Conservation (phyloP, 2,888 invertebrate species). For the Tetranychus truncatus region DNA sequence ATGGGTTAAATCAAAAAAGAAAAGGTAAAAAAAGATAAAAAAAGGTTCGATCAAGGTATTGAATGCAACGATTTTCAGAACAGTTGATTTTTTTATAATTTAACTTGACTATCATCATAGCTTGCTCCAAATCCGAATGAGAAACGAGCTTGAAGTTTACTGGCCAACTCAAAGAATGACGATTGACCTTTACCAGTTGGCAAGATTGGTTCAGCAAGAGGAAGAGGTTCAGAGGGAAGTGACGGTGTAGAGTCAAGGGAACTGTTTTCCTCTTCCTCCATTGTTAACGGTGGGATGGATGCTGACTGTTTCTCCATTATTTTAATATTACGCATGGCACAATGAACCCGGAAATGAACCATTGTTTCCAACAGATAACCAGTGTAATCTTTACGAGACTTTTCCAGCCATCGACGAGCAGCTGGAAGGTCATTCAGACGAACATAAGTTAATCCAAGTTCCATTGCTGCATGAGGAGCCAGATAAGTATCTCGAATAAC, state of each 20-base stretch:
- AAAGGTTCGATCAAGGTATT: too few species aligned
- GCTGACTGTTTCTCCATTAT: slow-evolving; percentile 5
- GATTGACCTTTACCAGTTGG: neutral
- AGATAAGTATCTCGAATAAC: slow-evolving; percentile 17
- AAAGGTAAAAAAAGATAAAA: neutral
- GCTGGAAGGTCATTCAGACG: slow-evolving; percentile 6
- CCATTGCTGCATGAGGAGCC: slow-evolving; percentile 17
- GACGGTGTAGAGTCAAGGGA: neutral
- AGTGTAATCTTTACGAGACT: slow-evolving; percentile 16
- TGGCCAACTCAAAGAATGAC: neutral
- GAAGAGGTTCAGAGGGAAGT: neutral
- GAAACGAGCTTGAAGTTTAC: neutral
- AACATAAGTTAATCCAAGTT: slow-evolving; percentile 20
- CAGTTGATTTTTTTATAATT: neutral
- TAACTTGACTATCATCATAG: neutral
- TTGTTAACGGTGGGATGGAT: neutral
- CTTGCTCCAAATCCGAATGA: neutral
- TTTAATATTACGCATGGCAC: slow-evolving; percentile 29
- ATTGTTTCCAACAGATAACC: slow-evolving; percentile 29
- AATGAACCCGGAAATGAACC: slow-evolving; percentile 21
- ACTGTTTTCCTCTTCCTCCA: neutral
- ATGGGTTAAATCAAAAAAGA: neutral
- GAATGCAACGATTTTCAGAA: neutral
- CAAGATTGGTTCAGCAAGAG: neutral
- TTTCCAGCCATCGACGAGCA: slow-evolving; percentile 19